phyloP scores from a whole-genome alignment of 2,888 invertebrate genomes.

The Brachypalpus laphriformis region DNA sequence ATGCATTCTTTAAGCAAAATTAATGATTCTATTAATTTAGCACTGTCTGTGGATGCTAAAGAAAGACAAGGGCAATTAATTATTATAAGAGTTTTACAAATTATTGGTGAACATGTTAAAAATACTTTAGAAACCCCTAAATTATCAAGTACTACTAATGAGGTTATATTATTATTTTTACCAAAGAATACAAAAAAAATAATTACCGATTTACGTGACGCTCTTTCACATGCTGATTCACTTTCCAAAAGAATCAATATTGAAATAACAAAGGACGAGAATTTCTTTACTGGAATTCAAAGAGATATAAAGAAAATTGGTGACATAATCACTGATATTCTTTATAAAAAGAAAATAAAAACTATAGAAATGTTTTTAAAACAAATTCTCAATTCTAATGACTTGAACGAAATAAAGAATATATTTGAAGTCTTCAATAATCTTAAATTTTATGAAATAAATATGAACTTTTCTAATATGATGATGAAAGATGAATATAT shows the following conservation, averaged over 20 bases:
- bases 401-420: background rate
- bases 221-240: conserved; percentile 51
- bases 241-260: background rate
- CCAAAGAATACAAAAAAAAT: conserved; percentile 11
- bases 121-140: conserved; percentile 75
- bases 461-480: background rate
- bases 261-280: conserved; percentile 23
- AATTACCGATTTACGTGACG: conserved; percentile 28
- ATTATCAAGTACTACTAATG: conserved; percentile 60
- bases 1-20: conserved; percentile 74
- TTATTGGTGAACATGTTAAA: conserved; percentile 76
- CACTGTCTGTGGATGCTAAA: background rate
- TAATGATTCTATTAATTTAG: conserved; percentile 56
- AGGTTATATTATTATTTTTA: conserved; percentile 1
- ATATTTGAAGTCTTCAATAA: background rate
- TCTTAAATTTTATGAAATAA: background rate
- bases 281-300: conserved; percentile 37
- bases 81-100: conserved; percentile 73
- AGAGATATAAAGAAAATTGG: conserved; percentile 7
- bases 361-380: background rate
- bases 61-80: conserved; percentile 64
- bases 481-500: background rate
- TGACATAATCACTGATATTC: background rate
- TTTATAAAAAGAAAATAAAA: conserved; percentile 6
- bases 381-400: background rate